Evolutionary conservation across 2,797 vertebrate genomes (phyloP).

Genomic region (Acipenser transmontanus): DNA sequence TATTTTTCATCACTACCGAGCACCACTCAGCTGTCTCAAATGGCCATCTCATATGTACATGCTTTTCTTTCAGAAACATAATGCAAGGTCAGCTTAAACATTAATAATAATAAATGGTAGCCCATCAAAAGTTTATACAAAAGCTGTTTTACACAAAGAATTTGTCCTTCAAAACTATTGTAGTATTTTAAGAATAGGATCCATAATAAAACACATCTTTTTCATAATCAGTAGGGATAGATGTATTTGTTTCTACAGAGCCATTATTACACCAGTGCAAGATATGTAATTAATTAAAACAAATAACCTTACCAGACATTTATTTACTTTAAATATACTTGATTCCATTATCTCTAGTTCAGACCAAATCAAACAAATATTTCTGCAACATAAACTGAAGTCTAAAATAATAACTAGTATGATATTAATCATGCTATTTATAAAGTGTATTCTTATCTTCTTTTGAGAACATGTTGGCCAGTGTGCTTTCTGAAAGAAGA

Average conservation of each 20-base stretch:
- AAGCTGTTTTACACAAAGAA: conserved; percentile 48
- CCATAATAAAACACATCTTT: conserved; percentile 45
- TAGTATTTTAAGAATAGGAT: too few relatives aligned
- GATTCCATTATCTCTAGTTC: background rate
- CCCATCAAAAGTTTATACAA: background rate
- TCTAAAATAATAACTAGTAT: too few relatives aligned
- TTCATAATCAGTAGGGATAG: conserved; percentile 40
- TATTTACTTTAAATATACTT: too few relatives aligned
- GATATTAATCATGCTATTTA: conserved; percentile 20
- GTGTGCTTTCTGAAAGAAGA: conserved; percentile 45
- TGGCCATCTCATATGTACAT: too few relatives aligned
- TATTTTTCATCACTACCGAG: too few relatives aligned
- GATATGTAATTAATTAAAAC: conserved; percentile 4
- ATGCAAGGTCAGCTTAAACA: too few relatives aligned
- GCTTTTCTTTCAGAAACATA: too few relatives aligned
- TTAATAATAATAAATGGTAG: too few relatives aligned
- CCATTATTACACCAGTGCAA: background rate
- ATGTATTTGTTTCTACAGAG: conserved; percentile 34
- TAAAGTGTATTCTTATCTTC: conserved; percentile 32
- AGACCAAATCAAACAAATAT: conserved; percentile 14
- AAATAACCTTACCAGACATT: conserved; percentile 23
- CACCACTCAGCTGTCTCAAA: too few relatives aligned
- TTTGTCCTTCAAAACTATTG: too few relatives aligned
- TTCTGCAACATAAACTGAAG: too few relatives aligned
- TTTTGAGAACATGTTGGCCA: conserved; percentile 40